Evolutionary conservation across 2,888 invertebrate species (phyloP), one percentile per base, ranked within the genome.

Genomic region (Stomorhina lunata): DNA sequence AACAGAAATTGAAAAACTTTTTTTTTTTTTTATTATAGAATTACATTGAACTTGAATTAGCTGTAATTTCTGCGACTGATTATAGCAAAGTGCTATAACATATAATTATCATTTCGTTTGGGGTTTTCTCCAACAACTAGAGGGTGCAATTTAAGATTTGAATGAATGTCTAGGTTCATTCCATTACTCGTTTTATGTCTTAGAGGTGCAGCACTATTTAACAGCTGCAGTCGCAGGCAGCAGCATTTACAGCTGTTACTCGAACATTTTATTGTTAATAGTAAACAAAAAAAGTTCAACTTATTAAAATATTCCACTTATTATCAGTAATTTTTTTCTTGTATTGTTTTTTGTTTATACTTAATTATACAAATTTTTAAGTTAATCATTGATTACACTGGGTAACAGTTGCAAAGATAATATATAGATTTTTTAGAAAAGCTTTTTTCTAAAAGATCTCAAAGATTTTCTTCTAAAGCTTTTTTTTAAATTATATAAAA

Each of bases 231-330:
- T 2, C 15, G 37, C 66, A 48, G n/a, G n/a, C n/a, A 37, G n/a
- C 37, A 37, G 43, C 45, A 32, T 25, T 27, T 37, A 12, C 48
- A 29, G 66, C 68, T 53, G 20, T 25, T 34, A 2, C 25, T 15
- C 22, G 57, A n/a, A 2, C 7, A 48, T 43, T 40, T 29, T 63
- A 43, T 53, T 5, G 9, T 25, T 32, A 32, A 3, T 12, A 48
- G 27, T 29, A 66, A 59, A 10, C 29, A 48, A 27, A 9, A 48
- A 59, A 79, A 48, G 59, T n/a, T 17, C 10, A 61, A 53, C 72
- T 81, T 78, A 82, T 79, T 79, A 82, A 82, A 82, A 82, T 75
- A 82, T 79, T 82, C 82, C 82, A 75, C 82, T 79, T 75, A 82
- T 82, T 82, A 82, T 82, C 82, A 79, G 57, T 65, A 79, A 40